These are phyloP conservation scores for Conchocele bisecta DNA, from an alignment of 2,888 invertebrate species.

Conservation along the genomic window DNA sequence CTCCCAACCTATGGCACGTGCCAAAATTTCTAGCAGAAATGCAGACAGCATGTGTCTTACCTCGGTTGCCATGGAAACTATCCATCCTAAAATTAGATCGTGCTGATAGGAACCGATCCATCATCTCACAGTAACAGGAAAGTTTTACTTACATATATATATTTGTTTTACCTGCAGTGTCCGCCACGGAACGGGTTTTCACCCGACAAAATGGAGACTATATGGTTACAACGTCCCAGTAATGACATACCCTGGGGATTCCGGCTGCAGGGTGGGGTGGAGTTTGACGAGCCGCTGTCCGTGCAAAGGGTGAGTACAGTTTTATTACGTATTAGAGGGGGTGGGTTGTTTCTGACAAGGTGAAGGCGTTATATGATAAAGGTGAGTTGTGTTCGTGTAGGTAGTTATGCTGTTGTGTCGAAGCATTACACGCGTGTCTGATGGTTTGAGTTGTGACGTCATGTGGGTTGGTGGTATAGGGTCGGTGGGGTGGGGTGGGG, in stretches of 20 bases:
- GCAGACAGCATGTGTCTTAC: conserved; percentile 59
- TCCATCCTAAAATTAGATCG: conserved; percentile 61
- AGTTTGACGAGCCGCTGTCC: conserved; percentile 77
- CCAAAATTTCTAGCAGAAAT: no score
- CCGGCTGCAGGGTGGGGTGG: conserved; percentile 81
- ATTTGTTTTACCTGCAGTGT: no score
- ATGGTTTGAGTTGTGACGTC: no score
- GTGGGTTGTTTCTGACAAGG: neutral
- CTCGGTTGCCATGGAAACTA: conserved; percentile 55
- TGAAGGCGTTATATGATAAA: neutral
- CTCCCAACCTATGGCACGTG: no score
- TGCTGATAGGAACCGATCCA: conserved; percentile 48
- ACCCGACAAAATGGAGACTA: conserved; percentile 82
- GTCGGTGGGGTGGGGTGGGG: no score
- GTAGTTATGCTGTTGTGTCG: no score
- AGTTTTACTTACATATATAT: conserved; percentile 34
- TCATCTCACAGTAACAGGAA: conserved; percentile 30
- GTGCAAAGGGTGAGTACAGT: conserved; percentile 79
- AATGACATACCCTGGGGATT: conserved; percentile 81
- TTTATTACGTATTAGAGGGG: neutral
- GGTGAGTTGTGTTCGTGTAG: neutral
- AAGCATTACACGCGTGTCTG: no score
- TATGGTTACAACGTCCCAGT: conserved; percentile 79
- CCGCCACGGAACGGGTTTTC: no score
- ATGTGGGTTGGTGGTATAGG: no score